Evolutionary conservation across 2,113 vertebrate genomes (phyloP), one percentile per base, ranked within the genome.

Genomic region (Pomatorhinus ruficollis): DNA sequence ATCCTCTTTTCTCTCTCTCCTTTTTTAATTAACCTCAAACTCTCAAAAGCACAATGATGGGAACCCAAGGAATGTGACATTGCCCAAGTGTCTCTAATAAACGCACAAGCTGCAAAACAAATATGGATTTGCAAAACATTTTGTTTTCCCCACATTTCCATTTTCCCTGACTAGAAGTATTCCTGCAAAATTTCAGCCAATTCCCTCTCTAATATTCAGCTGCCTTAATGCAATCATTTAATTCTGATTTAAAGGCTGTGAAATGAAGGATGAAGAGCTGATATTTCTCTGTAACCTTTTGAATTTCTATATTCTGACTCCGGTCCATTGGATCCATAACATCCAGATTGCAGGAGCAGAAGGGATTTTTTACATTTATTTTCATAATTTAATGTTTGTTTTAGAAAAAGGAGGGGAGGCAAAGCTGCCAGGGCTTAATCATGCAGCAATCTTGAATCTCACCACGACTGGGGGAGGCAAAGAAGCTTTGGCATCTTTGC

Each of bases 301-400:
- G 53, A 75, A 93, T 92, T 93, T 81, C 91, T 95, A 74, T 90
- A 89, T 93, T 93, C 94, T 90, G 69, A 92, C 83, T 92, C 68
- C 2, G 61, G 91, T 81, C 95, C 91, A 37, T 94, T 95, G 85
- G 89, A 93, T 95, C 86, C 56, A 21, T 81, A 96, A 80, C 91
- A 90, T 77, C 89, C 94, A 95, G 93, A 90, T 95, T 95, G 93
- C 69, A 33, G 89, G 25, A 81, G 69, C 94, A 95, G 74, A 92
- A 93, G 95, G 89, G 86, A 78, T 77, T 93, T 95, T 93, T 95
- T 93, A 92, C 91, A 95, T 96, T 95, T 95, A 97, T 97, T 97
- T 95, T 96, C 93, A 94, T 97, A 95, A 97, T 97, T 92, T 87
- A 93, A 93, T 97, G 93, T 97, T 97, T 97, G 96, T 96, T 97